phyloP scores from a whole-genome alignment of 2,113 vertebrate species.

The Scomber japonicus region DNA sequence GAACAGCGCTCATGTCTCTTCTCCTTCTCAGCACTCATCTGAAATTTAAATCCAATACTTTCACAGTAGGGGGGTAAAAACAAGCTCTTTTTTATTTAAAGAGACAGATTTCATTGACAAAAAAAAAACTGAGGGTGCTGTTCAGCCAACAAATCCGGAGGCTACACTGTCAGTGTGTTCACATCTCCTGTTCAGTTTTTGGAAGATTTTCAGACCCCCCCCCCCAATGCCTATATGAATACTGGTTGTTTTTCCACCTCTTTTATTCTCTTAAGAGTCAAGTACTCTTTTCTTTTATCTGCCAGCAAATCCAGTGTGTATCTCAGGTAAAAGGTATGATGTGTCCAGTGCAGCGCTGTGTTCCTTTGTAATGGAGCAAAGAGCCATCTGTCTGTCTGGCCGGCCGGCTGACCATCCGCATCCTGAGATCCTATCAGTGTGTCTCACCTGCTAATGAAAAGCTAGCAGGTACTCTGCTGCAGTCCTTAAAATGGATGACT shows the following conservation, averaged over 20 bases:
- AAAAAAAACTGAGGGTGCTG: slow-evolving; percentile 15
- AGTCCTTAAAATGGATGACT: slow-evolving; percentile 60
- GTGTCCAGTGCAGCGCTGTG: slow-evolving; percentile 26
- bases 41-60: slow-evolving; percentile 67
- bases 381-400: slow-evolving; percentile 54
- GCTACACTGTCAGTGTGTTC: slow-evolving; percentile 42
- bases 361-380: slow-evolving; percentile 58
- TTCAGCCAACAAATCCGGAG: slow-evolving; percentile 34
- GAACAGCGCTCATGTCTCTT: slow-evolving; percentile 28
- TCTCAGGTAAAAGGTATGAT: slow-evolving; percentile 15
- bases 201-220: slow-evolving; percentile 30
- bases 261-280: slow-evolving; percentile 52
- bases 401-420: slow-evolving; percentile 30
- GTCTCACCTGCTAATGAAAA: slow-evolving; percentile 71
- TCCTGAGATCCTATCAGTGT: slow-evolving; percentile 48
- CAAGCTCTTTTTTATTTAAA: slow-evolving; percentile 52
- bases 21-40: slow-evolving; percentile 37
- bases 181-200: slow-evolving; percentile 37
- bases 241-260: slow-evolving; percentile 14
- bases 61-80: neutral
- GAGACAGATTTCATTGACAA: slow-evolving; percentile 61
- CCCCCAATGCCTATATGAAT: neutral
- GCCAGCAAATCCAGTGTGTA: slow-evolving; percentile 5
- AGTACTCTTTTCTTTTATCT: slow-evolving; percentile 45
- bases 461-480: slow-evolving; percentile 59